Conservation (phyloP, 1,140 invertebrate genomes). For the Microplitis mediator region DNA sequence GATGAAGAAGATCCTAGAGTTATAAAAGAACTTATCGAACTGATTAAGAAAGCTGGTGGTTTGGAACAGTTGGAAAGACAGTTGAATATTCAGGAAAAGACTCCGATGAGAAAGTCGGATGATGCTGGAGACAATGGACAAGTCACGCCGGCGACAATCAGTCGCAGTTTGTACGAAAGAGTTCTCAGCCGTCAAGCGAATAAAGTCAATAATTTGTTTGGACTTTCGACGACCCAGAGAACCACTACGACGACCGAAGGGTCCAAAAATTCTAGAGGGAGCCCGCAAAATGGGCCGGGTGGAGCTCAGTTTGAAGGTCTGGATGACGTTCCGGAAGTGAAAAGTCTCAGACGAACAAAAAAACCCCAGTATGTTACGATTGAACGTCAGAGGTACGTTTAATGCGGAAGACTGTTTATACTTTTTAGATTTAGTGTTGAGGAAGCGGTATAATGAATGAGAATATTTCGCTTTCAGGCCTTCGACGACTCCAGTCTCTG, state of each 20-base stretch:
- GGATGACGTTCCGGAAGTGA: conserved; percentile 63
- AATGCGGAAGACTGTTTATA: too few species aligned
- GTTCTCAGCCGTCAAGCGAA: conserved; percentile 65
- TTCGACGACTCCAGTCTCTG: conserved; percentile 35
- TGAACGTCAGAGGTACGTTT: conserved; percentile 55
- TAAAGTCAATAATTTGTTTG: conserved; percentile 35
- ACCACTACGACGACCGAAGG: conserved; percentile 23
- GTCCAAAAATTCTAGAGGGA: conserved; percentile 34
- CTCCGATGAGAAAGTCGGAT: conserved; percentile 41
- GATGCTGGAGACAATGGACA: conserved; percentile 36
- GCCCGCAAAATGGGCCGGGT: conserved; percentile 55
- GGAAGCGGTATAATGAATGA: conserved; percentile 10
- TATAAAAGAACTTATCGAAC: conserved; percentile 81
- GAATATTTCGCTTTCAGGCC: conserved; percentile 26
- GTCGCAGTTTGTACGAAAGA: conserved; percentile 75
- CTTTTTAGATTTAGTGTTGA: not conserved
- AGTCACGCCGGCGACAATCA: conserved; percentile 67
- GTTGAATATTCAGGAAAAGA: conserved; percentile 66
- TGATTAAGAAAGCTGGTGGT: conserved; percentile 84
- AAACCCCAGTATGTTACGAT: conserved; percentile 71
- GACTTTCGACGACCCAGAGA: conserved; percentile 26
- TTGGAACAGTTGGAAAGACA: conserved; percentile 83
- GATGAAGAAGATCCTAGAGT: conserved; percentile 80
- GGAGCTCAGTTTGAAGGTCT: conserved; percentile 77
- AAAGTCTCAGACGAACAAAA: conserved; percentile 63